Evolutionary conservation across 2,797 vertebrate genomes (phyloP).

Genomic region (Catharus ustulatus): DNA sequence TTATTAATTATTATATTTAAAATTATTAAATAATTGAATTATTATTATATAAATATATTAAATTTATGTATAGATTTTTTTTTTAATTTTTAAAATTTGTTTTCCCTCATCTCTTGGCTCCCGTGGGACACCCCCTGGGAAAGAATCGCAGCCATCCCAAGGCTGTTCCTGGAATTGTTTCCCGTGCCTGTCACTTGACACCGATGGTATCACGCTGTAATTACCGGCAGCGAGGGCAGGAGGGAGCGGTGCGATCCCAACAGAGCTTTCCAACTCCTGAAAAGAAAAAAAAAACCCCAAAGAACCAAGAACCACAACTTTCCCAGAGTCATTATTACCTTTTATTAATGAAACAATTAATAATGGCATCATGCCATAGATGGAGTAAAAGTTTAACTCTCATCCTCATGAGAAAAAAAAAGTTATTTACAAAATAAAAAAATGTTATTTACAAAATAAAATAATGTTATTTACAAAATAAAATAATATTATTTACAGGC

Average conservation of each 20-base stretch:
- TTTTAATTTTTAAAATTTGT: no score
- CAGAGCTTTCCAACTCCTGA: neutral
- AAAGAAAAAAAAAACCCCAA: neutral
- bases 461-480: neutral
- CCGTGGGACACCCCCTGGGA: neutral
- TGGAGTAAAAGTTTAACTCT: neutral
- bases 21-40: no score
- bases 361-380: neutral
- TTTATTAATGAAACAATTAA: neutral
- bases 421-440: no score
- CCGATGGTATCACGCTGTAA: neutral
- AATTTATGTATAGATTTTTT: no score
- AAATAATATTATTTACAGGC: neutral
- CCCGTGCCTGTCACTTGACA: neutral
- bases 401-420: neutral
- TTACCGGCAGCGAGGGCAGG: neutral
- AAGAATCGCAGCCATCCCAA: neutral
- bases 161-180: conserved; percentile 25
- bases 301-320: neutral
- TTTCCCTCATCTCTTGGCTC: neutral
- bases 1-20: no score
- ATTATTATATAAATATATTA: no score
- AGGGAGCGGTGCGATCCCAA: neutral
- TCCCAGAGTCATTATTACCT: neutral
- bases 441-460: no score